phyloP scores from a whole-genome alignment of 2,888 invertebrate species.

The Mimumesa dahlbomi region DNA sequence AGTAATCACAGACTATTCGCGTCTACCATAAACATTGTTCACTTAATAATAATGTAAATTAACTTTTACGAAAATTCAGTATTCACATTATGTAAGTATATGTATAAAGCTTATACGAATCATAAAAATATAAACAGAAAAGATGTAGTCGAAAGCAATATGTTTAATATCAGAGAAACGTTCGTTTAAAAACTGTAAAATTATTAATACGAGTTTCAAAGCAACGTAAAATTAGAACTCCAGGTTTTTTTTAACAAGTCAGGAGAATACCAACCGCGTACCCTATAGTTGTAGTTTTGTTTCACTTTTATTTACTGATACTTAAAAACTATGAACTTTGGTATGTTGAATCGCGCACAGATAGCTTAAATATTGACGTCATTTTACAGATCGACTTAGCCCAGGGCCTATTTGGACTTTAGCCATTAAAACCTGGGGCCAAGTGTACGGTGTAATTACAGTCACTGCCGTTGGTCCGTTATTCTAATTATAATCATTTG shows the following conservation, averaged over 20 bases:
- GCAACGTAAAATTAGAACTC: neutral
- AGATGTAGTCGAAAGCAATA: too few species aligned
- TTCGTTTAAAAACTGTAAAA: neutral
- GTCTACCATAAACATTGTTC: too few species aligned
- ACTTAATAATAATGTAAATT: too few species aligned
- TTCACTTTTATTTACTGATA: conserved; percentile 10
- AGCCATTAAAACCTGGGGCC: conserved; percentile 52
- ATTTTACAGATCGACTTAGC: conserved; percentile 12
- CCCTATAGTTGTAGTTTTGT: neutral
- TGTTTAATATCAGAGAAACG: too few species aligned
- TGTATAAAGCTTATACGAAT: too few species aligned
- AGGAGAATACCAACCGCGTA: neutral
- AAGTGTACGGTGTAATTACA: conserved; percentile 39
- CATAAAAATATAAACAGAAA: too few species aligned
- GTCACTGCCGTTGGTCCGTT: conserved; percentile 21
- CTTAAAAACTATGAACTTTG: neutral
- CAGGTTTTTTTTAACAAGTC: neutral
- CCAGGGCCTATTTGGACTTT: conserved; percentile 44
- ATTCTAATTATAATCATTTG: conserved; percentile 56
- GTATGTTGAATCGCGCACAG: neutral
- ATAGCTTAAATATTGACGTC: conserved; percentile 45
- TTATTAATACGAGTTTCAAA: neutral
- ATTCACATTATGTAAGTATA: too few species aligned
- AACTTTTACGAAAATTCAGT: too few species aligned
- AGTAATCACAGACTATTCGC: too few species aligned